These are phyloP conservation scores for Drosophila sordidapex DNA, from an alignment of 2,888 invertebrate genomes.

Conservation along the genomic window DNA sequence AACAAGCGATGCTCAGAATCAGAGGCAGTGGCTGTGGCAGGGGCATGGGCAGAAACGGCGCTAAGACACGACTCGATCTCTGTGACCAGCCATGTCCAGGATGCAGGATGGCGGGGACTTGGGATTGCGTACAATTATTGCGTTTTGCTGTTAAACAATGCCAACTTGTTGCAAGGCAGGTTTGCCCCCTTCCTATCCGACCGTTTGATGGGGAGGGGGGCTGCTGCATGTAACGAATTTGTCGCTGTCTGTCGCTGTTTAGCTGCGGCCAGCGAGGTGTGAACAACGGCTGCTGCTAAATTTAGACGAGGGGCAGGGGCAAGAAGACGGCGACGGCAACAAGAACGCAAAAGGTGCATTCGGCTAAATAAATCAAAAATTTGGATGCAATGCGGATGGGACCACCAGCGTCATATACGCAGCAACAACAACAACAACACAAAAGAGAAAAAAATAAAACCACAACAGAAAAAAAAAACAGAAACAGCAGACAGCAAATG, in stretches of 20 bases:
- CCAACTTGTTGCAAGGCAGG: conserved; percentile 57
- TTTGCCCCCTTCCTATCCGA: not conserved
- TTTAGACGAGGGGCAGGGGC: conserved; percentile 48
- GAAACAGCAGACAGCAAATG: conserved; percentile 25
- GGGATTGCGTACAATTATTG: conserved; percentile 73
- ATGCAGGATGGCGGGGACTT: conserved; percentile 2
- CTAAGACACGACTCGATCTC: conserved; percentile 56
- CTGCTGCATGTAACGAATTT: conserved; percentile 68
- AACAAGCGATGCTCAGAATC: conserved; percentile 33
- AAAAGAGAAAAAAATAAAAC: conserved; percentile 15
- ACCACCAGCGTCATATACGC: conserved; percentile 74
- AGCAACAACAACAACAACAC: conserved; percentile 38
- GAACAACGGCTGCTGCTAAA: conserved; percentile 68
- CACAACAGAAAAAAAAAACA: conserved; percentile 28
- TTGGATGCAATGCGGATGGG: conserved; percentile 56
- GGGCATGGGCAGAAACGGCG: conserved; percentile 33
- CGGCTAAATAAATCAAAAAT: conserved; percentile 74
- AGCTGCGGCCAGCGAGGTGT: conserved; percentile 68
- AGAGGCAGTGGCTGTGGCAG: not conserved
- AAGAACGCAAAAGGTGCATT: conserved; percentile 60
- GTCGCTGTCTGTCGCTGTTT: conserved; percentile 70
- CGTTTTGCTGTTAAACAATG: conserved; percentile 76
- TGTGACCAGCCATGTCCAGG: conserved; percentile 26
- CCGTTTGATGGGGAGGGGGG: not conserved
- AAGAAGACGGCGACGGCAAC: conserved; percentile 2